Evolutionary conservation across 2,113 vertebrate genomes (phyloP).

Genomic region (Channa maculata): DNA sequence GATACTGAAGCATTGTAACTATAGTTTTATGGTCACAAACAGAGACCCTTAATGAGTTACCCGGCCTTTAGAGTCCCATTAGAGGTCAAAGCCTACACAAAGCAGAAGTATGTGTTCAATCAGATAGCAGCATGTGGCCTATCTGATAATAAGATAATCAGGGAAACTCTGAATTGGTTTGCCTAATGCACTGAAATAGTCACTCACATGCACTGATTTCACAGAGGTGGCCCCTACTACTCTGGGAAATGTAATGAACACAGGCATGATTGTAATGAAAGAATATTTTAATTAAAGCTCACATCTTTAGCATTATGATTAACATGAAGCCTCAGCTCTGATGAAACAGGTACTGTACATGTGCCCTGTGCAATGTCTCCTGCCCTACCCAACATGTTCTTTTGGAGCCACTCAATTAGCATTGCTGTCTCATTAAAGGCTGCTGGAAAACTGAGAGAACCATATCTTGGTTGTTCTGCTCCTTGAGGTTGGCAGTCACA

Average conservation of each 20-base stretch:
- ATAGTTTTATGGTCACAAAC: slow-evolving; percentile 15
- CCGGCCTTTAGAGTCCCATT: slow-evolving; percentile 19
- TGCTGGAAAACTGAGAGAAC: slow-evolving; percentile 41
- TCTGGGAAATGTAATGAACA: slow-evolving; percentile 53
- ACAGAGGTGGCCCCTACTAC: slow-evolving; percentile 18
- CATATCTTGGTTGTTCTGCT: slow-evolving; percentile 36
- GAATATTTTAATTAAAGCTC: slow-evolving; percentile 68
- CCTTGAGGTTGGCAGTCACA: slow-evolving; percentile 59
- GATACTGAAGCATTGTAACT: slow-evolving; percentile 19
- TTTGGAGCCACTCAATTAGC: slow-evolving; percentile 66
- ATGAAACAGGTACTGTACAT: slow-evolving; percentile 51
- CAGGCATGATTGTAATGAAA: slow-evolving; percentile 38
- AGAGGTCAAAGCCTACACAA: slow-evolving; percentile 23
- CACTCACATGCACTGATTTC: slow-evolving; percentile 42
- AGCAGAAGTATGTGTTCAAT: slow-evolving; percentile 27
- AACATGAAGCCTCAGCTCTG: slow-evolving; percentile 44
- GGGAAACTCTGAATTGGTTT: slow-evolving; percentile 35
- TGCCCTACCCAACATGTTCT: slow-evolving; percentile 15
- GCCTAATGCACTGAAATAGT: slow-evolving; percentile 35
- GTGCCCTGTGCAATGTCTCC: slow-evolving; percentile 55
- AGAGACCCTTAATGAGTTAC: slow-evolving; percentile 35
- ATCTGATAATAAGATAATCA: slow-evolving; percentile 47
- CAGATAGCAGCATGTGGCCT: slow-evolving; percentile 30
- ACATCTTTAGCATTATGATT: slow-evolving; percentile 57
- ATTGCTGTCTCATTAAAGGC: slow-evolving; percentile 40